phyloP scores from a whole-genome alignment of 2,113 vertebrate species.

The Epinephelus fuscoguttatus region DNA sequence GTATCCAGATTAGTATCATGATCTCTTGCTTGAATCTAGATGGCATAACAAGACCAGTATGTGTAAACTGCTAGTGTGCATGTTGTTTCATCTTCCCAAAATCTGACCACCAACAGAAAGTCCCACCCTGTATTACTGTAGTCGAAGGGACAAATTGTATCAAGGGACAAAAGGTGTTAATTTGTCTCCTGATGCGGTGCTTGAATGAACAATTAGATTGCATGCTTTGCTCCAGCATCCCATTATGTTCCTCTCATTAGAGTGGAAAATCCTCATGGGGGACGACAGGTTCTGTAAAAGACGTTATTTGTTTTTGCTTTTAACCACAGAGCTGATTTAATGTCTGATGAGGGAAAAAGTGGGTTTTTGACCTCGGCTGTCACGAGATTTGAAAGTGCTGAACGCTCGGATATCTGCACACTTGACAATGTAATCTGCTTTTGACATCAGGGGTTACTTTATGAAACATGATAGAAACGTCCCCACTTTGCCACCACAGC shows the following conservation, averaged over 20 bases:
- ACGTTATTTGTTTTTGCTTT: conserved; percentile 38
- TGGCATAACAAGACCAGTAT: background rate
- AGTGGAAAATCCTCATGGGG: conserved; percentile 36
- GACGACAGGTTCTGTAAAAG: conserved; percentile 6
- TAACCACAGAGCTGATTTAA: conserved; percentile 31
- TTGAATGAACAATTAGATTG: conserved; percentile 63
- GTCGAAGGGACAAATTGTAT: conserved; percentile 34
- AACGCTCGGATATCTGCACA: background rate
- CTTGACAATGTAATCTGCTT: conserved; percentile 10
- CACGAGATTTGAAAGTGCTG: background rate
- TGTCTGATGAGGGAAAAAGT: background rate
- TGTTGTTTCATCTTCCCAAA: background rate
- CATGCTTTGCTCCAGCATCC: conserved; percentile 43
- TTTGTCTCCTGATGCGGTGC: conserved; percentile 48
- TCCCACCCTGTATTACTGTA: conserved; percentile 16
- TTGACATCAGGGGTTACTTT: conserved; percentile 8
- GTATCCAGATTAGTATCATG: no score
- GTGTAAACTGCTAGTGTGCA: background rate
- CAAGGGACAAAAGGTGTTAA: conserved; percentile 48
- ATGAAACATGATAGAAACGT: conserved; percentile 25
- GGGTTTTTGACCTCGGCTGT: background rate
- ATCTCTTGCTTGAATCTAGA: background rate
- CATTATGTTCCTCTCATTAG: conserved; percentile 53
- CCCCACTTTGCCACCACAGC: background rate
- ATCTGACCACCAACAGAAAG: background rate